Evolutionary conservation across 2,113 vertebrate species (phyloP).

Genomic region (Balaenoptera acutorostrata): DNA sequence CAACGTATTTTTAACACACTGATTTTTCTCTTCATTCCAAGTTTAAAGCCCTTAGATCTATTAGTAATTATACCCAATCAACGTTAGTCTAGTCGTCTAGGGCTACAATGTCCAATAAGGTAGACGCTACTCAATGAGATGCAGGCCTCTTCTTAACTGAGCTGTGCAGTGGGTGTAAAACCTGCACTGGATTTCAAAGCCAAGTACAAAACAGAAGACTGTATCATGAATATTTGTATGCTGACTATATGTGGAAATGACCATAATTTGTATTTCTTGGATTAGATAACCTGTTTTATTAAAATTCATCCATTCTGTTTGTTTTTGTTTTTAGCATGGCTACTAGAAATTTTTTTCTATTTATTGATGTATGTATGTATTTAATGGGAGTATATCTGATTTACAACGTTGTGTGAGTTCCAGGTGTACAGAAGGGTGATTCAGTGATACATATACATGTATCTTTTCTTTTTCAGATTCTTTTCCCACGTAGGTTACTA

Average conservation of each 20-base stretch:
- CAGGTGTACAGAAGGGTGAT: background rate
- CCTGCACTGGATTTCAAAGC: background rate
- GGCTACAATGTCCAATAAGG: background rate
- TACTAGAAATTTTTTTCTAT: background rate
- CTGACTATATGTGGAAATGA: background rate
- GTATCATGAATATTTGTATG: too few relatives aligned
- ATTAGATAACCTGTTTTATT: background rate
- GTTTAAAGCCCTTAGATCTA: background rate
- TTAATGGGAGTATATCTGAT: background rate
- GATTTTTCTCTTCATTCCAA: background rate
- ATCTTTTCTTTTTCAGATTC: background rate
- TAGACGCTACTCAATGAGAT: background rate
- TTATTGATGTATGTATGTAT: too few relatives aligned
- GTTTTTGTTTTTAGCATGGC: background rate
- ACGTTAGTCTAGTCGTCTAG: background rate
- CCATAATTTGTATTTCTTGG: background rate
- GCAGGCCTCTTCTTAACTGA: too few relatives aligned
- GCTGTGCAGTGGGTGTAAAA: too few relatives aligned
- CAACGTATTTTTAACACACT: background rate
- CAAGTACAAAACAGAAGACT: background rate
- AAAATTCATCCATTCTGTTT: background rate
- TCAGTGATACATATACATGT: background rate
- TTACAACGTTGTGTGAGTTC: background rate
- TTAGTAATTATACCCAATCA: background rate
- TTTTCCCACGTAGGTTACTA: background rate